These are phyloP conservation scores for Amphimallon solstitiale DNA, from an alignment of 2,888 invertebrate genomes.

Conservation along the genomic window DNA sequence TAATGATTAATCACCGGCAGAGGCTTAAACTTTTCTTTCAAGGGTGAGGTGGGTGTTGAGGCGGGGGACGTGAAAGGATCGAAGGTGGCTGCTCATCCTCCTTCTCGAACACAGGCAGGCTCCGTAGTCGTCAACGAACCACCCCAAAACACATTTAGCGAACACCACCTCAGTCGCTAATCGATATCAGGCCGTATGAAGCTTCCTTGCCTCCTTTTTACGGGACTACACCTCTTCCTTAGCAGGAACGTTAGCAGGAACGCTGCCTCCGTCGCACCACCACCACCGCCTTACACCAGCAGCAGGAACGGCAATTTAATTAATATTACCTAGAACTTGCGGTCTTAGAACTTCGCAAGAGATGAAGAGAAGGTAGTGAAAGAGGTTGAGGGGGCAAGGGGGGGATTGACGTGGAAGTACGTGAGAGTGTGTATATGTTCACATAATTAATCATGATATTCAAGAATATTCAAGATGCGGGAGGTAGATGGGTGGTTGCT, in stretches of 20 bases:
- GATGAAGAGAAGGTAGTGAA: slow-evolving; percentile 7
- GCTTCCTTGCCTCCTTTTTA: slow-evolving; percentile 12
- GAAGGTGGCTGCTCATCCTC: too few species aligned
- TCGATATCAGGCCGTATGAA: slow-evolving; percentile 2
- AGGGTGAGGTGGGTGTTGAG: too few species aligned
- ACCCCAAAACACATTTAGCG: background rate
- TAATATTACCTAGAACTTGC: slow-evolving; percentile 40
- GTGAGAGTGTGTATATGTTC: background rate
- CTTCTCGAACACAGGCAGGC: too few species aligned
- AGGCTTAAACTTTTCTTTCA: too few species aligned
- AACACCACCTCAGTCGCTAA: background rate
- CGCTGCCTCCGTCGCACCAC: background rate
- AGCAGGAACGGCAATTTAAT: slow-evolving; percentile 35
- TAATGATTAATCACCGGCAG: too few species aligned
- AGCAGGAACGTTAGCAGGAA: background rate
- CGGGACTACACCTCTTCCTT: background rate
- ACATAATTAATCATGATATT: slow-evolving; percentile 61
- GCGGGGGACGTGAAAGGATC: too few species aligned
- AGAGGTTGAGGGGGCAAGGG: background rate
- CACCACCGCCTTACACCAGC: background rate
- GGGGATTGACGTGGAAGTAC: background rate
- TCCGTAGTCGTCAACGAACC: background rate
- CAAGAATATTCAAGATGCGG: slow-evolving; percentile 45
- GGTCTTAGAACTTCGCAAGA: slow-evolving; percentile 32
- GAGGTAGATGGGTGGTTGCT: background rate